A percentile compares a stretch with the other conserved stretches of the same genome.
Conservation (phyloP, 2,113 vertebrate genomes). For the Nansenia antarctica region DNA sequence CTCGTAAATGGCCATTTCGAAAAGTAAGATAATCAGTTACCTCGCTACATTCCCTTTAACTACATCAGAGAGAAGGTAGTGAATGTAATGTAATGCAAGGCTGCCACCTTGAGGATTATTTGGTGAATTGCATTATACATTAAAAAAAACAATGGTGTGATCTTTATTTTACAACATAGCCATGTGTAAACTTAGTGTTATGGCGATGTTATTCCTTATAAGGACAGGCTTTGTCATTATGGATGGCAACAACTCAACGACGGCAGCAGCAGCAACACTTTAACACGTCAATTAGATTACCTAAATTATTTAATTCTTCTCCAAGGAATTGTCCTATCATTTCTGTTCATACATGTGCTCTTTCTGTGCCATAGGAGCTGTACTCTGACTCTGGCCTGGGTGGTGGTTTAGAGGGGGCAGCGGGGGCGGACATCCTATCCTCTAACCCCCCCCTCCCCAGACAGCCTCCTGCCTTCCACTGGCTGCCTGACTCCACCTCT, state of each 20-base stretch:
- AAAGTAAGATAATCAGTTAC: constrained; percentile 51
- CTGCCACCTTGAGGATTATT: constrained; percentile 5
- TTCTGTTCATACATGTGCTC: neutral
- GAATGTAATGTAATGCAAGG: neutral
- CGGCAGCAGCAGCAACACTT: too few species aligned
- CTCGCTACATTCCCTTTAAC: neutral
- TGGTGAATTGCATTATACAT: neutral
- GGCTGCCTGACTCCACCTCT: neutral
- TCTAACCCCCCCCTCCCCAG: constrained; percentile 31
- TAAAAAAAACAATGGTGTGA: too few species aligned
- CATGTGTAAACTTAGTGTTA: neutral
- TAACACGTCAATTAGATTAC: too few species aligned
- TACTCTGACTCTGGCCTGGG: neutral
- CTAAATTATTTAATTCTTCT: too few species aligned
- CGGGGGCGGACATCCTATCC: too few species aligned
- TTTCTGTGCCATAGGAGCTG: constrained; percentile 18
- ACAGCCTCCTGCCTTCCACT: constrained; percentile 36
- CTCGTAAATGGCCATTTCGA: constrained; percentile 35
- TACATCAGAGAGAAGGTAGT: neutral
- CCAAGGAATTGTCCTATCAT: too few species aligned
- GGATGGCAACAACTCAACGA: neutral
- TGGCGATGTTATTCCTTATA: neutral
- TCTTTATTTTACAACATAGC: too few species aligned
- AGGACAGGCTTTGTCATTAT: neutral
- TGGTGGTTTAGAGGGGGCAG: accelerated